Percentiles rank a stretch among this genome's conserved stretches.
Conservation (phyloP, 2,888 invertebrate species). For the Idaea biselata region DNA sequence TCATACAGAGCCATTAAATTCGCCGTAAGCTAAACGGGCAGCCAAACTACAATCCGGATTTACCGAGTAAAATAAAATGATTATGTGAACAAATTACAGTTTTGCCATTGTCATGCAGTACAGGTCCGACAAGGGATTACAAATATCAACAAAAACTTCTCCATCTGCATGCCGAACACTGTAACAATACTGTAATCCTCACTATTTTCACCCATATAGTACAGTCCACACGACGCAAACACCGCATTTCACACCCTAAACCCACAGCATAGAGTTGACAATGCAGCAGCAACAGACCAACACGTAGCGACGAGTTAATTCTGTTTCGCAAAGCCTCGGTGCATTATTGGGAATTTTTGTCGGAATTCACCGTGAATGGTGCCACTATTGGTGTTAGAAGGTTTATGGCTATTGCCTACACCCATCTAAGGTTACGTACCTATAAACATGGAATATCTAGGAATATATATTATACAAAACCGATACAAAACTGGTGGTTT, state of each 20-base stretch:
- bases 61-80: no score
- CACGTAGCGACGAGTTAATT: conserved; percentile 20
- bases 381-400: neutral
- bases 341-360: conserved; percentile 26
- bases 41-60: no score
- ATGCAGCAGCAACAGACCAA: neutral
- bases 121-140: neutral
- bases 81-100: neutral
- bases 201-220: conserved; percentile 15
- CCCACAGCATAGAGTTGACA: neutral
- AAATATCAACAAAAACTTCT: neutral
- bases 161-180: conserved; percentile 5
- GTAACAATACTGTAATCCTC: conserved; percentile 17
- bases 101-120: neutral
- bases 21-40: no score
- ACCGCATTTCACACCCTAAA: conserved; percentile 6
- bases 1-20: no score
- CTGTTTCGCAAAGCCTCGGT: conserved; percentile 25
- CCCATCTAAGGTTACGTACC: neutral
- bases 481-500: no score
- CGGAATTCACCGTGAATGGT: conserved; percentile 10
- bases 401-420: neutral
- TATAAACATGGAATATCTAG: neutral
- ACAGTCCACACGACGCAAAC: conserved; percentile 13
- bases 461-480: no score